These are phyloP conservation scores for Falco concolor DNA, from an alignment of 2,797 vertebrate genomes.

Conservation along the genomic window DNA sequence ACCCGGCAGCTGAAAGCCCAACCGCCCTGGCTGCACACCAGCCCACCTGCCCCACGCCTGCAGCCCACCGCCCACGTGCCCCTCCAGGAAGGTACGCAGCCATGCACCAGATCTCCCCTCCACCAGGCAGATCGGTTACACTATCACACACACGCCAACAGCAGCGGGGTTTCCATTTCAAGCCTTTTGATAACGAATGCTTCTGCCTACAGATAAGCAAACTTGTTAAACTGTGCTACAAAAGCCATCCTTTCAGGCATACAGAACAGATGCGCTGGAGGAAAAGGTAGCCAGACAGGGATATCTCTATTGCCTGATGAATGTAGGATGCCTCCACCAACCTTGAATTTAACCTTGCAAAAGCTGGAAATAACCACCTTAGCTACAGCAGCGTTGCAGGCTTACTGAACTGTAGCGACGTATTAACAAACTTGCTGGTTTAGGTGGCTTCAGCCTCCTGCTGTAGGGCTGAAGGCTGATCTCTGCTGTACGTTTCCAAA, in stretches of 20 bases:
- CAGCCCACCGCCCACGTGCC: not conserved
- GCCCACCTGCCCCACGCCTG: not conserved
- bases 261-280: not conserved
- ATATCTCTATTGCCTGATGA: not conserved
- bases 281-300: not conserved
- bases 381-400: not conserved
- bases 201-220: not conserved
- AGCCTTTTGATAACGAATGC: not conserved
- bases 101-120: not conserved
- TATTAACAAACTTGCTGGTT: not conserved
- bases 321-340: not conserved
- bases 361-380: not conserved
- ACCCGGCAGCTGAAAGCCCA: not conserved
- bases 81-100: not conserved
- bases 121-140: rapidly evolving
- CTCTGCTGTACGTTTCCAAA: not conserved
- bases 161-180: not conserved
- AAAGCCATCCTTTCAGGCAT: not conserved
- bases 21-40: not conserved
- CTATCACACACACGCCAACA: not conserved
- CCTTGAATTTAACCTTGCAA: not conserved
- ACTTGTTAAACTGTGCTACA: not conserved
- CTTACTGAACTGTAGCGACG: not conserved
- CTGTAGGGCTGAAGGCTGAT: not conserved
- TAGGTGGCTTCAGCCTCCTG: not conserved